phyloP scores from a whole-genome alignment of 1,140 invertebrate species.

The Laodelphax striatellus region DNA sequence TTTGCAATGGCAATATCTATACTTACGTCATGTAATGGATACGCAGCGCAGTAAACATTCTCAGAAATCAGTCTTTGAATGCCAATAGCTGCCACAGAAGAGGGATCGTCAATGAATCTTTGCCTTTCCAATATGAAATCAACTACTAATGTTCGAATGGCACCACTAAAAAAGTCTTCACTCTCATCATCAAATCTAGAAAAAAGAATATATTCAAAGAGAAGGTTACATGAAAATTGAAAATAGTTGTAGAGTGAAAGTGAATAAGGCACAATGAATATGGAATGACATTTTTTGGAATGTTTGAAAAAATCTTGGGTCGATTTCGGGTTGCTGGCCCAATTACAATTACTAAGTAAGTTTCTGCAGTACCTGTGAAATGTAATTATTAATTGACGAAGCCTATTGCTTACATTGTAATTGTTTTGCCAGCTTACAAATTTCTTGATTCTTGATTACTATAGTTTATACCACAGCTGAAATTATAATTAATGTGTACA shows the following conservation, averaged over 20 bases:
- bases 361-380: no score
- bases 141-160: conserved; percentile 74
- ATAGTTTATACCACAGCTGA: no score
- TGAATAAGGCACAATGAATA: no score
- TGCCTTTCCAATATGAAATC: conserved; percentile 87
- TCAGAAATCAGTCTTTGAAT: conserved; percentile 71
- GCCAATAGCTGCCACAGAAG: conserved; percentile 67
- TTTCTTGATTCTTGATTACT: no score
- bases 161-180: conserved; percentile 73
- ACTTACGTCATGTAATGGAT: conserved; percentile 83
- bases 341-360: no score
- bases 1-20: neutral
- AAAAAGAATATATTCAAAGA: conserved; percentile 19
- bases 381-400: no score
- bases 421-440: no score
- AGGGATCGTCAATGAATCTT: conserved; percentile 50
- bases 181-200: conserved; percentile 69
- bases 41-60: conserved; percentile 67
- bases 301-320: no score
- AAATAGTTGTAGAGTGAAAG: neutral
- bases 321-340: no score
- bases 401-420: no score
- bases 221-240: conserved; percentile 1
- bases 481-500: no score
- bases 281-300: no score